Evolutionary conservation across 2,113 vertebrate genomes (phyloP), one percentile per base, ranked within the genome.

Genomic region (Nymphicus hollandicus): DNA sequence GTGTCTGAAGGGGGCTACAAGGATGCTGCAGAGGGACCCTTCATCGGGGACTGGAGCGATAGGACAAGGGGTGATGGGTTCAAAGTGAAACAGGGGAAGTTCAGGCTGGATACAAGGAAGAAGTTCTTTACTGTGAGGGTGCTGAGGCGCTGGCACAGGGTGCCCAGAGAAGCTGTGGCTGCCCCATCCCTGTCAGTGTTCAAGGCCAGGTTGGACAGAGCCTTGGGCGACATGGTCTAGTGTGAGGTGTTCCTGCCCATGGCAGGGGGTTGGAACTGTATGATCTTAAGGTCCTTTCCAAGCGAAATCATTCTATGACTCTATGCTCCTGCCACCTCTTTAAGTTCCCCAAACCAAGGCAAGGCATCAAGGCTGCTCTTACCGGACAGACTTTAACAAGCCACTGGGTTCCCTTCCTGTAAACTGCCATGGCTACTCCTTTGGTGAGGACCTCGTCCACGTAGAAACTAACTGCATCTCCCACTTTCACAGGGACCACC

Each of bases 381-480:
- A 98, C 97, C 91, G 95, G 92, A 24, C 96, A 96, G n/a, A 98
- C 95, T 47, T 80, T 96, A 28, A 97, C 94, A 3, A 96, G 86
- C 94, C 96, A 97, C 0, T 71, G 56, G 22, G 61, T 92, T 4
- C 70, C 86, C 9, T 93, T 69, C 16, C 94, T 76, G 49, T 89
- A 84, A 37, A 98, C 71, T 0, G 65, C 72, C 95, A 99, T 81
- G 17, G 98, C 98, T 86, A 98, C 96, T 27, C 98, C 98, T 80
- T 96, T 95, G 13, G 93, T 97, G 25, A 64, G 70, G 4, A 94
- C 58, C 5, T 97, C 77, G 0, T 98, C 96, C 41, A 94, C 61
- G 3, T 97, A 98, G 97, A 98, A 99, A 5, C 96, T 97, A 9
- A 99, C 97, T 1, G 98, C 97, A 4, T 99, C 98, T n/a, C 98